Percentiles rank a stretch among this genome's conserved stretches.
Evolutionary conservation across 53 echinoderm and acorn worm species (phyloP).

Genomic region (Zoroaster sp.): DNA sequence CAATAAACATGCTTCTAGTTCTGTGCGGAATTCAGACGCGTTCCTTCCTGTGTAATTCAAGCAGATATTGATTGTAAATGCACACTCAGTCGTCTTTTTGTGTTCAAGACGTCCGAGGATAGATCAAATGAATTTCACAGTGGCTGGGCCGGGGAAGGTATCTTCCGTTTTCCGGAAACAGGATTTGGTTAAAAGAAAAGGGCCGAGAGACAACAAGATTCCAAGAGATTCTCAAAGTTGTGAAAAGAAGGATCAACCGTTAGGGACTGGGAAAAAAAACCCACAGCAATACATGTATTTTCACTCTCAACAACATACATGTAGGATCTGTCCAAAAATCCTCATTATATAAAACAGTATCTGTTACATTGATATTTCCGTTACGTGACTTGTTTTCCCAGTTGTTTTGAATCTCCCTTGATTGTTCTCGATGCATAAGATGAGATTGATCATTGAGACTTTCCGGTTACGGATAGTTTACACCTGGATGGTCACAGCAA

Average conservation of each 20-base stretch:
- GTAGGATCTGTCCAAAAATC: not conserved
- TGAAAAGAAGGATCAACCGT: not conserved
- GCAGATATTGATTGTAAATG: slow-evolving; percentile 36
- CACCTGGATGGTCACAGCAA: too few relatives aligned
- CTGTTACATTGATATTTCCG: not conserved
- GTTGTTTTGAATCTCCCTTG: not conserved
- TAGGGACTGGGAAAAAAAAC: not conserved
- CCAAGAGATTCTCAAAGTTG: not conserved
- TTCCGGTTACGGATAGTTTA: too few relatives aligned
- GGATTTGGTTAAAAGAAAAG: not conserved
- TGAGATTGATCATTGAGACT: too few relatives aligned
- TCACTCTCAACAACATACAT: not conserved
- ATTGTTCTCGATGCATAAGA: too few relatives aligned
- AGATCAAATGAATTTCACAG: slow-evolving; percentile 27
- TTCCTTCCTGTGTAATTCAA: slow-evolving; percentile 25
- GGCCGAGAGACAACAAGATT: slow-evolving; percentile 9
- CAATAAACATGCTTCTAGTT: slow-evolving; percentile 31
- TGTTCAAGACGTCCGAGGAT: not conserved
- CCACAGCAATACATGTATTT: too few relatives aligned
- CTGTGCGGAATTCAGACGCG: not conserved
- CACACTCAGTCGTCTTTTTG: not conserved
- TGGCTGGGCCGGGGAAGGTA: not conserved
- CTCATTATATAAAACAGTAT: not conserved
- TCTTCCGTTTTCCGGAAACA: slow-evolving; percentile 21
- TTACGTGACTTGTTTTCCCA: not conserved